A percentile compares a stretch with the other conserved stretches of the same genome.
phyloP scores from a whole-genome alignment of 1,140 invertebrate genomes.

The Charaxes varanes region DNA sequence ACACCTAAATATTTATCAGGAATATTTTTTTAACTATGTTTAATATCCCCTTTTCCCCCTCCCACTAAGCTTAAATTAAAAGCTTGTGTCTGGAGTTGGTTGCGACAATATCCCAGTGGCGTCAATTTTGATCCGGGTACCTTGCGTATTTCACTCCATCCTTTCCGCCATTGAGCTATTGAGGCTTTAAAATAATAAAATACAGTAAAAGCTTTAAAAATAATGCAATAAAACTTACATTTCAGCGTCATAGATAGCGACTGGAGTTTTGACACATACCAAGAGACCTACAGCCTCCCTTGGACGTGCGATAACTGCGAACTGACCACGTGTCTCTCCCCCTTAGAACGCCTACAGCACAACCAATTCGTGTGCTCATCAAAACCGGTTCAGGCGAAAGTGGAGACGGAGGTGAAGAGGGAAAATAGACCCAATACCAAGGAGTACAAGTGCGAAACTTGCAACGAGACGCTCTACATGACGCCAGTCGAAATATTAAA shows the following conservation, averaged over 20 bases:
- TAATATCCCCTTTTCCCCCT: no score
- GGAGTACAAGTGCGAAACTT: slow-evolving; percentile 82
- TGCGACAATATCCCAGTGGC: no score
- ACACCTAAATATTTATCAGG: no score
- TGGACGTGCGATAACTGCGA: slow-evolving; percentile 77
- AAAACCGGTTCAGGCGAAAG: slow-evolving; percentile 41
- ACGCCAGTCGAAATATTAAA: slow-evolving; percentile 85
- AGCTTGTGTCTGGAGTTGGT: no score
- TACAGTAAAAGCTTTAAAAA: no score
- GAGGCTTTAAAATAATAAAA: no score
- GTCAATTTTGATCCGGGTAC: no score
- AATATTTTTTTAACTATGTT: no score
- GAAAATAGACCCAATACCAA: slow-evolving; percentile 79
- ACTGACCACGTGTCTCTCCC: slow-evolving; percentile 66
- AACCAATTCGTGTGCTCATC: slow-evolving; percentile 54
- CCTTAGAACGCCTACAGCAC: slow-evolving; percentile 76
- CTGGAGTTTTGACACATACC: slow-evolving; percentile 76
- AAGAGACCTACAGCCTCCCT: slow-evolving; percentile 67
- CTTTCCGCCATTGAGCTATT: no score
- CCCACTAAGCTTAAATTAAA: no score
- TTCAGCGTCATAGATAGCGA: slow-evolving; percentile 76
- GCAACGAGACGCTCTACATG: slow-evolving; percentile 80
- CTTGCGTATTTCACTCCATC: no score
- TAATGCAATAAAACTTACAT: no score
- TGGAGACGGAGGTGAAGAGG: slow-evolving; percentile 34